These are phyloP conservation scores for Monopis laevigella DNA, from an alignment of 2,888 invertebrate genomes.

Conservation along the genomic window DNA sequence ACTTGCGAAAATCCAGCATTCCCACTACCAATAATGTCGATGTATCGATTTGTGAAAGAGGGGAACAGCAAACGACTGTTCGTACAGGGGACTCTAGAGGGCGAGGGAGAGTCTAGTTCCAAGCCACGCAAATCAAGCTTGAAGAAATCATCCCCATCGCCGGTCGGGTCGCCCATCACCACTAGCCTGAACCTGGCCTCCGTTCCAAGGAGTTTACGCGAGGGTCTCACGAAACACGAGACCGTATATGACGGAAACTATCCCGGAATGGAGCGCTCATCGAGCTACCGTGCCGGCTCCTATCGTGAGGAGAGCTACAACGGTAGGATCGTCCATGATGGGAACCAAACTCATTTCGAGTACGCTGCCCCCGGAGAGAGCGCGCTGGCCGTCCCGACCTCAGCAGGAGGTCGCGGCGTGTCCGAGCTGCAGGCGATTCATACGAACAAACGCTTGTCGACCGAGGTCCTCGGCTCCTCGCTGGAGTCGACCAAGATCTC, in stretches of 20 bases:
- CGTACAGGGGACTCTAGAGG: constrained; percentile 77
- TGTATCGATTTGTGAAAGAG: constrained; percentile 86
- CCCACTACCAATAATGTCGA: constrained; percentile 55
- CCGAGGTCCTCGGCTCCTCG: constrained; percentile 86
- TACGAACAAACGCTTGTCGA: constrained; percentile 83
- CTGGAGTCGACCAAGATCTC: constrained; percentile 86
- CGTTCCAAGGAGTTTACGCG: constrained; percentile 63
- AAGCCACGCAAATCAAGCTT: constrained; percentile 62
- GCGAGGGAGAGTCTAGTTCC: constrained; percentile 56
- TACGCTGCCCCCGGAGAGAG: constrained; percentile 46
- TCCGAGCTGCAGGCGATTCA: constrained; percentile 79
- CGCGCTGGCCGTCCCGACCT: constrained; percentile 49
- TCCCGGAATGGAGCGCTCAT: constrained; percentile 51
- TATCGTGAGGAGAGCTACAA: constrained; percentile 53
- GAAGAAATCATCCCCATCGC: constrained; percentile 54
- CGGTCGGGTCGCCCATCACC: constrained; percentile 70
- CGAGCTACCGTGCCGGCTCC: constrained; percentile 49
- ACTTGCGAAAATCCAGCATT: constrained; percentile 21
- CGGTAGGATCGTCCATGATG: constrained; percentile 55
- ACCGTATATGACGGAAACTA: constrained; percentile 61
- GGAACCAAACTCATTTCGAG: constrained; percentile 61
- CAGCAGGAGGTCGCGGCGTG: constrained; percentile 50
- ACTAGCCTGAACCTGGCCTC: constrained; percentile 68
- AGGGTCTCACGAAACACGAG: constrained; percentile 57
- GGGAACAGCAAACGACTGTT: constrained; percentile 73